Percentiles rank a stretch among this genome's conserved stretches.
These are phyloP conservation scores for Telmatherina bonti DNA, from an alignment of 2,797 vertebrate genomes.

Conservation along the genomic window DNA sequence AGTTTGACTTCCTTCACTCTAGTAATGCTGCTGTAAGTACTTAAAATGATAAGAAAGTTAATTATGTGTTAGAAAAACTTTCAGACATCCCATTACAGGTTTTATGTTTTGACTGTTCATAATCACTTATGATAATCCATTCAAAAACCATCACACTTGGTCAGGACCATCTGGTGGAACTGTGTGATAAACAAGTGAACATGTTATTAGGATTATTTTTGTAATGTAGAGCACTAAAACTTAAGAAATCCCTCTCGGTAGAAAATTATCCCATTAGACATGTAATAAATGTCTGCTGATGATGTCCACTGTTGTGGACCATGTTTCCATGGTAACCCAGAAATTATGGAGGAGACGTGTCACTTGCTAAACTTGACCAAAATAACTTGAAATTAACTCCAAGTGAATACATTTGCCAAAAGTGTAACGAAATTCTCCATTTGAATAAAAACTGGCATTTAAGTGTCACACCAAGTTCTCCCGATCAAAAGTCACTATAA, in stretches of 20 bases:
- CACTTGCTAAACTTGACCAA: neutral
- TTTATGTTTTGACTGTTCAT: neutral
- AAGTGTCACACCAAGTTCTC: neutral
- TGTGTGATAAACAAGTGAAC: neutral
- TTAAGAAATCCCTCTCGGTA: neutral
- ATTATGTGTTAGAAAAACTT: no score
- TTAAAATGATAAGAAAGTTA: no score
- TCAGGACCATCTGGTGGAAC: neutral
- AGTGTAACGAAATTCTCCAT: no score
- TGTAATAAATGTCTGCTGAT: neutral
- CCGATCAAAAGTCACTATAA: neutral
- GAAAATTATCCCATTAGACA: neutral
- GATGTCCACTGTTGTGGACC: neutral
- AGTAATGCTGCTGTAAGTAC: no score
- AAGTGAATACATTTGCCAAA: neutral
- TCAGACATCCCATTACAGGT: neutral
- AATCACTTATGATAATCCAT: neutral
- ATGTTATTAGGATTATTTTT: no score
- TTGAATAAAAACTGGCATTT: neutral
- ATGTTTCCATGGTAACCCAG: neutral
- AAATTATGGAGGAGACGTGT: neutral
- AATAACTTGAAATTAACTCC: neutral
- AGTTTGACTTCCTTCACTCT: no score
- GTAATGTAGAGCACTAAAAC: no score
- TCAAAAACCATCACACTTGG: neutral